phyloP scores from a whole-genome alignment of 2,888 invertebrate genomes.

The Agonum fuliginosum region DNA sequence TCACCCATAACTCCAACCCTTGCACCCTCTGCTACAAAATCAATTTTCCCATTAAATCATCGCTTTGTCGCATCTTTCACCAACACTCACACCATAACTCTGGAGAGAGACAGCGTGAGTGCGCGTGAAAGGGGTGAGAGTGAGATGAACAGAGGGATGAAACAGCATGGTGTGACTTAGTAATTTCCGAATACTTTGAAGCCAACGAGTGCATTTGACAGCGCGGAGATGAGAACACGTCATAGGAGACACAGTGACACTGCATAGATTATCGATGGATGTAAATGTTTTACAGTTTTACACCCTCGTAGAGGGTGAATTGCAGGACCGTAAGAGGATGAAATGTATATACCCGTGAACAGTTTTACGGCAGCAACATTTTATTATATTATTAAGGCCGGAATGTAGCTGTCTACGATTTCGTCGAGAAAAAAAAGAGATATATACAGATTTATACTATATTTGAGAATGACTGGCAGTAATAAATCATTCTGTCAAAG shows the following conservation, averaged over 20 bases:
- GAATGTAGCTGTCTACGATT: too few relatives aligned
- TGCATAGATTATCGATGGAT: slow-evolving; percentile 52
- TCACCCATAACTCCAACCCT: not conserved
- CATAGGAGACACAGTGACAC: slow-evolving; percentile 27
- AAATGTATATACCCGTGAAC: too few relatives aligned
- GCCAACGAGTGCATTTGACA: slow-evolving; percentile 50
- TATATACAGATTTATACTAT: too few relatives aligned
- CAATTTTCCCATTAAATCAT: slow-evolving; percentile 71
- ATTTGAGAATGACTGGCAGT: too few relatives aligned
- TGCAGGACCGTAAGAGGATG: too few relatives aligned
- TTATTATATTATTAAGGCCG: too few relatives aligned
- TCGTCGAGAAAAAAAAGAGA: too few relatives aligned
- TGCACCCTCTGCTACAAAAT: slow-evolving; percentile 66
- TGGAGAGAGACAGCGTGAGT: not conserved
- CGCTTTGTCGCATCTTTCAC: slow-evolving; percentile 66
- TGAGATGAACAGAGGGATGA: not conserved
- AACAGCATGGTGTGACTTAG: slow-evolving; percentile 48
- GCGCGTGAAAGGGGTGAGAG: not conserved
- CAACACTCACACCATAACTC: not conserved
- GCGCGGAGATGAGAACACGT: too few relatives aligned
- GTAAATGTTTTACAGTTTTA: slow-evolving; percentile 57
- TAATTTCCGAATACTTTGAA: slow-evolving; percentile 57
- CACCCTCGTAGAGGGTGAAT: slow-evolving; percentile 22
- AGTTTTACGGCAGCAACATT: too few relatives aligned
- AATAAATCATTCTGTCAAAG: too few relatives aligned